Percentiles rank a stretch among this genome's conserved stretches.
Conservation (phyloP, 1,140 invertebrate genomes). For the Campodea augens region DNA sequence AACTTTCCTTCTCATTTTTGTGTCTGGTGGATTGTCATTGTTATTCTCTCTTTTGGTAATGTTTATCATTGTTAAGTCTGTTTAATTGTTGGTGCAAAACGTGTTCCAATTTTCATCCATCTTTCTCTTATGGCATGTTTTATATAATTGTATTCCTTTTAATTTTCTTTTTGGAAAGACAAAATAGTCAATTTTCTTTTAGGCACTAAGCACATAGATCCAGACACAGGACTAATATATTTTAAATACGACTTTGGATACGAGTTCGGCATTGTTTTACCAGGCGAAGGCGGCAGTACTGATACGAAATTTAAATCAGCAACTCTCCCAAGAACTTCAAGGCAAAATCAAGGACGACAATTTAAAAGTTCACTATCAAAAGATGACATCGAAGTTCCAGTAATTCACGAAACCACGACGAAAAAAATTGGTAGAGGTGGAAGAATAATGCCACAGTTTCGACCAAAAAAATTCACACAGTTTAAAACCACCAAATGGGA, state of each 20-base stretch:
- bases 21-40: conserved; percentile 11
- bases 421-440: conserved; percentile 7
- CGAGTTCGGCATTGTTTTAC: conserved; percentile 52
- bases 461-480: conserved; percentile 24
- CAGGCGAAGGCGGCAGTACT: conserved; percentile 32
- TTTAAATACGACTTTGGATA: conserved; percentile 70
- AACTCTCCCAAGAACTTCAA: not conserved
- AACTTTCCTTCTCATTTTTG: not conserved
- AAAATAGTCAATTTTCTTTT: too few species aligned
- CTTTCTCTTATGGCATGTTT: too few species aligned
- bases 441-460: conserved; percentile 15
- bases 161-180: too few species aligned
- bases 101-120: too few species aligned
- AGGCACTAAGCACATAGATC: conserved; percentile 58
- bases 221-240: conserved; percentile 53
- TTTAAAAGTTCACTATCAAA: conserved; percentile 27
- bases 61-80: not conserved
- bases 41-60: conserved; percentile 1
- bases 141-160: too few species aligned
- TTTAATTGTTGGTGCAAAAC: too few species aligned
- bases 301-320: conserved; percentile 1
- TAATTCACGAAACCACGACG: conserved; percentile 35
- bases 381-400: conserved; percentile 36
- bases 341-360: conserved; percentile 19
- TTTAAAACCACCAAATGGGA: conserved; percentile 39